Conservation (phyloP, 1,140 invertebrate genomes). For the Bombus pascuorum region DNA sequence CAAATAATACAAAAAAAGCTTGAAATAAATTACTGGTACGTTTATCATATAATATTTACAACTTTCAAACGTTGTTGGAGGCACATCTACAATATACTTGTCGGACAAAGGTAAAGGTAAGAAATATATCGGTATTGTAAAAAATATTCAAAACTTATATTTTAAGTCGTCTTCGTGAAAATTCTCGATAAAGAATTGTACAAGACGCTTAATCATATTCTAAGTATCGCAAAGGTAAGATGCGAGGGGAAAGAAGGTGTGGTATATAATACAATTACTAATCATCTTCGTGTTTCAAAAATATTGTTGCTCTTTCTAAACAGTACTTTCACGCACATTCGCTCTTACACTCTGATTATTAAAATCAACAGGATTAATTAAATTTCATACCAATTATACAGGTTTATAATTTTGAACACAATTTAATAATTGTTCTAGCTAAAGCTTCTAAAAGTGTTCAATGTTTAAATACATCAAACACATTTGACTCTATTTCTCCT, state of each 20-base stretch:
- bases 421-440: constrained; percentile 24
- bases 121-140: constrained; percentile 70
- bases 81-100: constrained; percentile 28
- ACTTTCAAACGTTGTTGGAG: constrained; percentile 17
- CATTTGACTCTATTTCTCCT: neutral
- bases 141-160: constrained; percentile 80
- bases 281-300: constrained; percentile 69
- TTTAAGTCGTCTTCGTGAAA: constrained; percentile 74
- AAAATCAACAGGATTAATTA: constrained; percentile 43
- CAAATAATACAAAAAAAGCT: constrained; percentile 43
- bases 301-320: constrained; percentile 66
- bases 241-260: constrained; percentile 47
- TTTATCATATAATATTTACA: constrained; percentile 39
- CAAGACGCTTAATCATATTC: constrained; percentile 71
- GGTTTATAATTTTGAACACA: constrained; percentile 47
- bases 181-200: constrained; percentile 74
- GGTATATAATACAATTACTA: constrained; percentile 69
- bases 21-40: constrained; percentile 41
- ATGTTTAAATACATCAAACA: constrained; percentile 1
- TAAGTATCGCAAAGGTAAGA: constrained; percentile 65
- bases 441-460: neutral
- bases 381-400: constrained; percentile 56
- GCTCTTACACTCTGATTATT: constrained; percentile 40
- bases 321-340: constrained; percentile 55
- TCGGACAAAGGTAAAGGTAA: constrained; percentile 53